These are phyloP conservation scores for Mesitornis unicolor DNA, from an alignment of 2,113 vertebrate species.

Conservation along the genomic window DNA sequence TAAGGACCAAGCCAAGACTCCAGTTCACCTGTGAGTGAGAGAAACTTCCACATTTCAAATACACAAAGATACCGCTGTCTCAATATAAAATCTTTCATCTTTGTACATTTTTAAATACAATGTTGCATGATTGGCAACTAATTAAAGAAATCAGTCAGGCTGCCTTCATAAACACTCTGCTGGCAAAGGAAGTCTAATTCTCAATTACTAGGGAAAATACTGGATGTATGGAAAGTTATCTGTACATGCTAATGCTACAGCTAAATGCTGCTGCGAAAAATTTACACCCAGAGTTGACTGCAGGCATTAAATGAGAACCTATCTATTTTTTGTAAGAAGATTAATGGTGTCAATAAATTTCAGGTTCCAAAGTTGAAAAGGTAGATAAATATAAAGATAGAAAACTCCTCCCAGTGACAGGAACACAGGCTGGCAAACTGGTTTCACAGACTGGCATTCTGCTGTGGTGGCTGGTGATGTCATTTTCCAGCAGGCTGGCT, in stretches of 20 bases:
- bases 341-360: background rate
- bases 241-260: background rate
- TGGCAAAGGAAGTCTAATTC: background rate
- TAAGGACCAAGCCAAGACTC: background rate
- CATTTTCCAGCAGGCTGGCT: background rate
- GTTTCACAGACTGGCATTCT: background rate
- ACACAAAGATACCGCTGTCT: background rate
- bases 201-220: background rate
- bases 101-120: background rate
- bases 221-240: background rate
- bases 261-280: background rate
- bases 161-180: background rate
- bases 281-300: background rate
- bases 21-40: background rate
- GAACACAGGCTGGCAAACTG: background rate
- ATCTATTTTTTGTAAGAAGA: background rate
- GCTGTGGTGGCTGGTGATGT: background rate
- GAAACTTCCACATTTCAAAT: background rate
- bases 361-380: background rate
- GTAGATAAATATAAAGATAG: background rate
- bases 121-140: background rate
- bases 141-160: background rate
- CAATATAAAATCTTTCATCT: background rate
- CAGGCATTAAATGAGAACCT: background rate
- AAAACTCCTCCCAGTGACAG: background rate